A percentile compares a stretch with the other conserved stretches of the same genome.
Conservation (phyloP, 2,113 vertebrate species). For the Eonycteris spelaea region DNA sequence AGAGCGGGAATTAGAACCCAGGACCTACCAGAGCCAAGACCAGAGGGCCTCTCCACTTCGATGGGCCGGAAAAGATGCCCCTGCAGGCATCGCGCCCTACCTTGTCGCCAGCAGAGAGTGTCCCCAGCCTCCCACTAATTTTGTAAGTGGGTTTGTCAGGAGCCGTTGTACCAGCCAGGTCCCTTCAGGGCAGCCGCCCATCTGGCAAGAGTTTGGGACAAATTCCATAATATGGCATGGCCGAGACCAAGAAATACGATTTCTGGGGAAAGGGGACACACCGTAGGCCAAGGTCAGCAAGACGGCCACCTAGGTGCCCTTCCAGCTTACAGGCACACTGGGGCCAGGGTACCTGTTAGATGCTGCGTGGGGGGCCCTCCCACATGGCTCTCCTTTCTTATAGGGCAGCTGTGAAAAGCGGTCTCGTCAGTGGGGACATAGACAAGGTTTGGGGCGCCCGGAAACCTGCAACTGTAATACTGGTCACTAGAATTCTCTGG, state of each 20-base stretch:
- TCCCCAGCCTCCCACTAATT: neutral
- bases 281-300: neutral
- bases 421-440: neutral
- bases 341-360: neutral
- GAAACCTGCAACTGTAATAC: neutral
- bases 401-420: neutral
- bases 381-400: neutral
- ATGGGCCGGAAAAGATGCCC: neutral
- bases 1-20: neutral
- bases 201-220: neutral
- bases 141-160: neutral
- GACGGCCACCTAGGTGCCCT: neutral
- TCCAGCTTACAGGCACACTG: neutral
- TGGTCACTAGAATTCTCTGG: neutral
- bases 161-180: neutral
- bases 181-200: neutral
- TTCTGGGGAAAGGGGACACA: neutral
- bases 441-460: neutral
- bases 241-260: neutral
- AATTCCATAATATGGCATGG: neutral
- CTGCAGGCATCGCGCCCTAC: neutral
- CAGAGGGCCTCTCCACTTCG: neutral
- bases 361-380: rapidly evolving
- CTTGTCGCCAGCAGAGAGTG: neutral
- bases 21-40: neutral